Conservation (phyloP, 1,140 invertebrate species). For the Doryteuthis pealeii region DNA sequence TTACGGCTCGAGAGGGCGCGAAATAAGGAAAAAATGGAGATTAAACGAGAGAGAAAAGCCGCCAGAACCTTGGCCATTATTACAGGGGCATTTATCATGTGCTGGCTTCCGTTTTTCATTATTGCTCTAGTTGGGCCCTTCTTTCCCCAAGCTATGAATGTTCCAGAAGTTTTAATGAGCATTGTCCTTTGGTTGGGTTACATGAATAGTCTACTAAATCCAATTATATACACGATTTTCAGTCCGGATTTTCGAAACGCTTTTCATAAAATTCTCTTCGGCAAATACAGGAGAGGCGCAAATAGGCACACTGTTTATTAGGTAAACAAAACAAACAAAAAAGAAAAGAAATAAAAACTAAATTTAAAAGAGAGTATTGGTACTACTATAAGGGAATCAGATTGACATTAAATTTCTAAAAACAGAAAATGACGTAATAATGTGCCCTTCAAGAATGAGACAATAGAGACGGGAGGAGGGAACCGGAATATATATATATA, state of each 20-base stretch:
- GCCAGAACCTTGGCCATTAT: conserved; percentile 62
- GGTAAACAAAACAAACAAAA: neutral
- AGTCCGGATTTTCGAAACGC: conserved; percentile 58
- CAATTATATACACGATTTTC: conserved; percentile 61
- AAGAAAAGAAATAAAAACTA: neutral
- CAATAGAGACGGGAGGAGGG: neutral
- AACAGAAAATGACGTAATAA: neutral
- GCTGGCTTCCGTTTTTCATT: conserved; percentile 61
- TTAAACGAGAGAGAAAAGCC: conserved; percentile 62
- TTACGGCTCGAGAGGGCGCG: conserved; percentile 11
- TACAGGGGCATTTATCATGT: conserved; percentile 58
- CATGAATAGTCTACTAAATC: conserved; percentile 58
- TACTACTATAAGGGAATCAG: neutral
- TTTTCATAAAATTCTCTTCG: conserved; percentile 56
- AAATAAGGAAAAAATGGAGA: conserved; percentile 57
- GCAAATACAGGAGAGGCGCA: conserved; percentile 37
- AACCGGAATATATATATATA: neutral
- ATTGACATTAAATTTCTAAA: neutral
- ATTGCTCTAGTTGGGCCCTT: conserved; percentile 53
- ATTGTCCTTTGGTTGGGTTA: conserved; percentile 60
- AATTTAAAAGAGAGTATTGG: neutral
- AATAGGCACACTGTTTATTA: neutral
- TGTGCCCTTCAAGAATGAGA: neutral
- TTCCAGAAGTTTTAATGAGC: conserved; percentile 54
- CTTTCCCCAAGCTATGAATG: conserved; percentile 31